phyloP scores from a whole-genome alignment of 2,797 vertebrate species.

The Crocidura indochinensis region DNA sequence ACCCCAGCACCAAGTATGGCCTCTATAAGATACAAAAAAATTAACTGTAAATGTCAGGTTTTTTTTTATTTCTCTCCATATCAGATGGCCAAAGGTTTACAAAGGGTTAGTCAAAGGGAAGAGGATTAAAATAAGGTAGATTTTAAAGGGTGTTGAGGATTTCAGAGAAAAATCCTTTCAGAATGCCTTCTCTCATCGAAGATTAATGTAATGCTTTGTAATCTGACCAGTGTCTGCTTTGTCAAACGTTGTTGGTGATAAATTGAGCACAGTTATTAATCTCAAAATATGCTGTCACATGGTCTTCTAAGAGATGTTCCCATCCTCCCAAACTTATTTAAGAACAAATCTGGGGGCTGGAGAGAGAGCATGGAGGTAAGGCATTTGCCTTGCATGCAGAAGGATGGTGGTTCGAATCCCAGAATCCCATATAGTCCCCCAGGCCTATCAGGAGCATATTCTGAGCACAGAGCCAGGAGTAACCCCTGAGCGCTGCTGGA shows the following conservation, averaged over 20 bases:
- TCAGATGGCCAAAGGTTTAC: neutral
- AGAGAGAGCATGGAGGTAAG: too few relatives aligned
- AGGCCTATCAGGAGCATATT: too few relatives aligned
- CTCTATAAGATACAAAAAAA: too few relatives aligned
- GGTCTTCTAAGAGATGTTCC: neutral
- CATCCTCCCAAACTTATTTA: neutral
- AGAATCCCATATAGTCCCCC: too few relatives aligned
- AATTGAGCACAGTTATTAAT: neutral
- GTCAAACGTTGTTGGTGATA: neutral
- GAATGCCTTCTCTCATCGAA: neutral
- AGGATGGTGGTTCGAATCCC: too few relatives aligned
- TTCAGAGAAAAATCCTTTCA: neutral
- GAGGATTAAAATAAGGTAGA: neutral
- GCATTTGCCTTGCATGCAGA: too few relatives aligned
- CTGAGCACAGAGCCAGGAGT: too few relatives aligned
- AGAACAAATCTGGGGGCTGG: too few relatives aligned
- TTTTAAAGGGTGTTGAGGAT: neutral
- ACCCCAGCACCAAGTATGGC: too few relatives aligned
- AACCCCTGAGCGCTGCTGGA: too few relatives aligned
- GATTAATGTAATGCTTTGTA: neutral
- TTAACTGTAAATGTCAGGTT: neutral
- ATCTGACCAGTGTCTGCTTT: neutral
- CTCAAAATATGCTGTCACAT: neutral
- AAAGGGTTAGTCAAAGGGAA: neutral
- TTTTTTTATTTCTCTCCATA: conserved; percentile 22